These are phyloP conservation scores for Phalera bucephala DNA, from an alignment of 2,888 invertebrate species.

Conservation along the genomic window DNA sequence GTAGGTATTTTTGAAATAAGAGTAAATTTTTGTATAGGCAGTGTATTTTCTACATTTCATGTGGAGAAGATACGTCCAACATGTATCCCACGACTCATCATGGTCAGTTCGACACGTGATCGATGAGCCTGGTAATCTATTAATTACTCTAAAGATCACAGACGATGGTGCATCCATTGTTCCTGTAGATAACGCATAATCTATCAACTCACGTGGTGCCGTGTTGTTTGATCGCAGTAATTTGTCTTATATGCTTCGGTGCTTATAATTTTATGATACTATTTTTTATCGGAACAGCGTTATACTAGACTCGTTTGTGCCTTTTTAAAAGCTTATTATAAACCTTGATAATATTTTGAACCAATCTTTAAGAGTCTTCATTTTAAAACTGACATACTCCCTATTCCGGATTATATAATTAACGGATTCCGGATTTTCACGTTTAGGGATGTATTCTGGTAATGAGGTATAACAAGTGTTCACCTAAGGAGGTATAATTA, in stretches of 20 bases:
- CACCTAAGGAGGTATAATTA: too few relatives aligned
- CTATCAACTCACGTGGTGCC: conserved; percentile 76
- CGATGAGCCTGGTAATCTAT: conserved; percentile 67
- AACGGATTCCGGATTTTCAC: too few relatives aligned
- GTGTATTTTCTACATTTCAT: too few relatives aligned
- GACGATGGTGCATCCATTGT: conserved; percentile 70
- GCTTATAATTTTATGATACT: conserved; percentile 49
- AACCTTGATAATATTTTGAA: too few relatives aligned
- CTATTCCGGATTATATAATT: too few relatives aligned
- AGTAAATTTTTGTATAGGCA: too few relatives aligned
- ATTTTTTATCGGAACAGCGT: conserved; percentile 32
- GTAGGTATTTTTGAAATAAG: conserved; percentile 17
- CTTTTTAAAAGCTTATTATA: conserved; percentile 21
- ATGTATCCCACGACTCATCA: conserved; percentile 15
- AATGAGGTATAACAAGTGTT: too few relatives aligned
- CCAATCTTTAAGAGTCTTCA: too few relatives aligned
- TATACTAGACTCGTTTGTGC: conserved; percentile 27
- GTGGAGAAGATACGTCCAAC: neutral
- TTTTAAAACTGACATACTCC: too few relatives aligned
- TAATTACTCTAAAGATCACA: conserved; percentile 72
- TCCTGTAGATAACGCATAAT: conserved; percentile 58
- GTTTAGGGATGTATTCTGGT: too few relatives aligned
- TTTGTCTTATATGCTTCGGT: conserved; percentile 68
- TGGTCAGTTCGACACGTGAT: conserved; percentile 52
- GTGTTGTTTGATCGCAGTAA: conserved; percentile 64